A percentile compares a stretch with the other conserved stretches of the same genome.
Evolutionary conservation across 2,888 invertebrate genomes (phyloP).

Genomic region (Cynaeus angustus): DNA sequence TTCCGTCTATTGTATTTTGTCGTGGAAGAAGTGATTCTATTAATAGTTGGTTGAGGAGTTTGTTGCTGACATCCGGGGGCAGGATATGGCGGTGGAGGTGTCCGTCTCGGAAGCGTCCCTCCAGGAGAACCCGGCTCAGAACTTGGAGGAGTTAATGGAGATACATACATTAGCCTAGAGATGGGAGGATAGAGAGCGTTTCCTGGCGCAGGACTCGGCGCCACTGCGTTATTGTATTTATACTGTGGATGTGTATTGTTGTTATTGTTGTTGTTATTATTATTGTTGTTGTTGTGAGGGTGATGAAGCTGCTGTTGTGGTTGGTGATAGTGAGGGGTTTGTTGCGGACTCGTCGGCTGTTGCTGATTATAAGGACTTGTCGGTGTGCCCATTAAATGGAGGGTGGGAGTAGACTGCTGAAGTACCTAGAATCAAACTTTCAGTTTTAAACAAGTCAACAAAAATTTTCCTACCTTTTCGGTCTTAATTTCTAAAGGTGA

Average conservation of each 20-base stretch:
- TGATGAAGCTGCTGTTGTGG: constrained; percentile 70
- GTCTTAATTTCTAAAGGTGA: constrained; percentile 88
- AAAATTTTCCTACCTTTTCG: constrained; percentile 80
- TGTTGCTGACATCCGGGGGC: constrained; percentile 72
- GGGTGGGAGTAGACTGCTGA: constrained; percentile 72
- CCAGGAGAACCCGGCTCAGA: constrained; percentile 91
- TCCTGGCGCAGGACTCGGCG: constrained; percentile 67
- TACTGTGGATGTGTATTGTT: constrained; percentile 65
- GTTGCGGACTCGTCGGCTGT: constrained; percentile 65
- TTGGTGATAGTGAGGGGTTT: constrained; percentile 70
- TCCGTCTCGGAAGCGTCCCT: constrained; percentile 80
- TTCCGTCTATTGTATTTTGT: constrained; percentile 93
- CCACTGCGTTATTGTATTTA: constrained; percentile 65
- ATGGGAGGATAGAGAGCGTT: constrained; percentile 74
- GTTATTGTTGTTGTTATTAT: constrained; percentile 56
- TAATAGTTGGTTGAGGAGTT: constrained; percentile 59
- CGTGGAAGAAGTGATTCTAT: constrained; percentile 66
- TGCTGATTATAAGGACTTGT: constrained; percentile 71
- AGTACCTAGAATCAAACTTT: no score
- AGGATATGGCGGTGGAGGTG: constrained; percentile 87
- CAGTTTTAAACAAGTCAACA: no score
- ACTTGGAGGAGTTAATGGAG: constrained; percentile 90
- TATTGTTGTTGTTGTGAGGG: constrained; percentile 68
- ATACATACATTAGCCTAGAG: constrained; percentile 83
- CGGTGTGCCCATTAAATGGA: constrained; percentile 75